phyloP scores from a whole-genome alignment of 2,888 invertebrate species.

The Syrista parreyssii region DNA sequence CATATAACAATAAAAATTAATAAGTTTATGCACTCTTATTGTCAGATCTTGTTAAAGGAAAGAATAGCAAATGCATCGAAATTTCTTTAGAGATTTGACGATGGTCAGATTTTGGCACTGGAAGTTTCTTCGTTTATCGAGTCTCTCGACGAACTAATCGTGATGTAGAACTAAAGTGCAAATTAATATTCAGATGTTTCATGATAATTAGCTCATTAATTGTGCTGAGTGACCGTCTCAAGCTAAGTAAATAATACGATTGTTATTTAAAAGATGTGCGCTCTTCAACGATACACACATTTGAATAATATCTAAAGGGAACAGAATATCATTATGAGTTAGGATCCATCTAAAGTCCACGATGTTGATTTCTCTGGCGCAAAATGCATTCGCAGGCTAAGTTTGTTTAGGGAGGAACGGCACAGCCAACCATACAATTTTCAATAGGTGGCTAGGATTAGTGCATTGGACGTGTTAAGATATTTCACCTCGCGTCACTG shows the following conservation, averaged over 20 bases:
- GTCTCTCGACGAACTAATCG: not conserved
- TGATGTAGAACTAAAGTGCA: not conserved
- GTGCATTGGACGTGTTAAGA: slow-evolving; percentile 2
- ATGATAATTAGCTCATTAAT: not conserved
- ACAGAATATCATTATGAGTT: not conserved
- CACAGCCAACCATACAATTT: not conserved
- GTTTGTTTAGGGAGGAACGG: not conserved
- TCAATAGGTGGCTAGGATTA: slow-evolving; percentile 3
- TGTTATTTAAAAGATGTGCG: not conserved
- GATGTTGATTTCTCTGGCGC: not conserved
- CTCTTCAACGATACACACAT: not conserved
- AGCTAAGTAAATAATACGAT: not conserved
- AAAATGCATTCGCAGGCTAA: not conserved
- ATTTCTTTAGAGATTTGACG: slow-evolving; percentile 17
- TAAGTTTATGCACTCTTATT: slow-evolving; percentile 52
- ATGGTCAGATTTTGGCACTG: slow-evolving; percentile 60
- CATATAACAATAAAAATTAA: slow-evolving; percentile 32
- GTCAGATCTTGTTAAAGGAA: slow-evolving; percentile 49
- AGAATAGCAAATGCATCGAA: slow-evolving; percentile 6
- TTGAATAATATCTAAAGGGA: not conserved
- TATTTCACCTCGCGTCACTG: not conserved
- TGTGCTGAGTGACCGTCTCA: not conserved
- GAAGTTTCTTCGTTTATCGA: slow-evolving; percentile 35
- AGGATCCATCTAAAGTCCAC: not conserved
- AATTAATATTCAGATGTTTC: not conserved